Conservation (phyloP, 1,140 invertebrate genomes). For the Cardiocondyla obscurior region DNA sequence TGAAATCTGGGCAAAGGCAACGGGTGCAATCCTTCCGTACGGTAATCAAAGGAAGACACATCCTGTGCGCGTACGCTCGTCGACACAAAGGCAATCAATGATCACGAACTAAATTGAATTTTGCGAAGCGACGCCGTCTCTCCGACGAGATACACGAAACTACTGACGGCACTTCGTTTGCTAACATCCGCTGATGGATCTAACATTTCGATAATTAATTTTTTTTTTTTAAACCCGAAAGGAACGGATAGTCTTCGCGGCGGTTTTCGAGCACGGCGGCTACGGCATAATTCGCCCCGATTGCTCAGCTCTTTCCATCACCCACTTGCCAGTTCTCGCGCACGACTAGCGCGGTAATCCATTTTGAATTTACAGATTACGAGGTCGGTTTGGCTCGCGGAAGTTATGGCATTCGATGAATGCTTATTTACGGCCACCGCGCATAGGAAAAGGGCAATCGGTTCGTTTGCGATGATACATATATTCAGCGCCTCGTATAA, state of each 20-base stretch:
- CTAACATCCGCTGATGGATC: constrained; percentile 51
- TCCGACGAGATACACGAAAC: neutral
- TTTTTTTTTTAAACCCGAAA: no score
- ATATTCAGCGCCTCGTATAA: neutral
- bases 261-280: neutral
- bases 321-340: neutral
- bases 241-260: constrained; percentile 3
- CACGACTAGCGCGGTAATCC: constrained; percentile 57
- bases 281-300: neutral
- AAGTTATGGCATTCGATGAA: constrained; percentile 63
- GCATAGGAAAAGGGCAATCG: constrained; percentile 54
- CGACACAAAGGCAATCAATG: constrained; percentile 54
- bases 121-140: constrained; percentile 41
- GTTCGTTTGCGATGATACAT: constrained; percentile 22
- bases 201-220: constrained; percentile 48
- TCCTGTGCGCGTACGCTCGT: constrained; percentile 1
- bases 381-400: constrained; percentile 13
- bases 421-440: constrained; percentile 33
- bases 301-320: neutral
- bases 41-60: constrained; percentile 52
- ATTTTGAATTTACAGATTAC: constrained; percentile 69
- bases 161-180: constrained; percentile 43
- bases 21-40: constrained; percentile 44
- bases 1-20: constrained; percentile 38
- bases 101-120: constrained; percentile 62